Evolutionary conservation across 2,797 vertebrate species (phyloP).

Genomic region (Sebastes diaconus): DNA sequence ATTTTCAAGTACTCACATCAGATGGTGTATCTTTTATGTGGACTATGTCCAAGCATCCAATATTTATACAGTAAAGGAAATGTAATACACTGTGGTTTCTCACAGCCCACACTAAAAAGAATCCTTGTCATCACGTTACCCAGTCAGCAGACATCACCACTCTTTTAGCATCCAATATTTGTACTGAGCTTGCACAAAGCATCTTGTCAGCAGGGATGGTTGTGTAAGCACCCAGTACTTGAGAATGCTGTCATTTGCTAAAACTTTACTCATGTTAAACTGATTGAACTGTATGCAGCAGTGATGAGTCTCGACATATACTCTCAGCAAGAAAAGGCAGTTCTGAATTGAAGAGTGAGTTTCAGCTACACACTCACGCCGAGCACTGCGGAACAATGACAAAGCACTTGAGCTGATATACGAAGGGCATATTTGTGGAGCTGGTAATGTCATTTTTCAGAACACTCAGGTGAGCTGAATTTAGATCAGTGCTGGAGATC

Average conservation of each 20-base stretch:
- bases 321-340: not conserved
- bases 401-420: slow-evolving; percentile 15
- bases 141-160: slow-evolving; percentile 4
- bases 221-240: not conserved
- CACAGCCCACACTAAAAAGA: slow-evolving; percentile 13
- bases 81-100: slow-evolving; percentile 22
- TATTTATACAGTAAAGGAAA: slow-evolving; percentile 23
- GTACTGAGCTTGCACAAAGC: not conserved
- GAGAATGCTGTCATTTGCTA: not conserved
- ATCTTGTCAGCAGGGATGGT: not conserved
- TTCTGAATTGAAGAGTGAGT: slow-evolving; percentile 1
- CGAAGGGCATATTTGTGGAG: slow-evolving; percentile 10
- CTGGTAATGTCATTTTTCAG: slow-evolving; percentile 24
- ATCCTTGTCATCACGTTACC: slow-evolving; percentile 11
- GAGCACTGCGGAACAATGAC: slow-evolving; percentile 34
- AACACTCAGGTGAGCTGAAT: slow-evolving; percentile 33
- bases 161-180: not conserved
- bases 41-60: not conserved
- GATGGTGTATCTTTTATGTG: not conserved
- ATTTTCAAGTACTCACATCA: not conserved
- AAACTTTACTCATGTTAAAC: not conserved
- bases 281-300: not conserved
- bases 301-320: not conserved
- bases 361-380: slow-evolving; percentile 1
- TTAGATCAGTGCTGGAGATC: slow-evolving; percentile 28